Conservation (phyloP, 2,888 invertebrate genomes). For the Caenorhabditis virilis region DNA sequence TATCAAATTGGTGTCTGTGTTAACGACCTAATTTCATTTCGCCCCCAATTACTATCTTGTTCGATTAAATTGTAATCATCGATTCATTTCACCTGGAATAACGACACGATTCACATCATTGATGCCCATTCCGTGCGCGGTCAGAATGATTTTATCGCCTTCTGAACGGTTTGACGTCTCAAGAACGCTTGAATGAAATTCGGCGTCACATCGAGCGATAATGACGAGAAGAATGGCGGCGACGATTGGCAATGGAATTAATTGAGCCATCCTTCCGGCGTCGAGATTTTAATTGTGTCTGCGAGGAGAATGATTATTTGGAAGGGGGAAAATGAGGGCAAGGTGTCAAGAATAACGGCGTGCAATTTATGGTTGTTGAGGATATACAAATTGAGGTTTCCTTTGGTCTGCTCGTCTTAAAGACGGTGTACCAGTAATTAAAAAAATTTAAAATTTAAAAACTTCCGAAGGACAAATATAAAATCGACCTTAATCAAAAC, state of each 20-base stretch:
- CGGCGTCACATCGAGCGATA: slow-evolving; percentile 6
- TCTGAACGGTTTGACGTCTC: slow-evolving; percentile 25
- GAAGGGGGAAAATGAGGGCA: no score
- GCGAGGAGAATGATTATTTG: no score
- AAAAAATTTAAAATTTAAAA: no score
- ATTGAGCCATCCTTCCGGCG: no score
- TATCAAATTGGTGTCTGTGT: neutral
- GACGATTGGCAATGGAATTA: slow-evolving; percentile 11
- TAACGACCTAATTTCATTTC: neutral
- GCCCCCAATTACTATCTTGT: neutral
- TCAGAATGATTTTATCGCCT: slow-evolving; percentile 51
- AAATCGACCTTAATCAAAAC: no score
- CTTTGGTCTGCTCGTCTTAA: no score
- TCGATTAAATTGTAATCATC: neutral
- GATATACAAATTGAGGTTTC: no score
- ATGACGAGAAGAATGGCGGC: neutral
- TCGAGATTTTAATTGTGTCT: no score
- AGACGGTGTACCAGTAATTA: no score
- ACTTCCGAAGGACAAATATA: no score
- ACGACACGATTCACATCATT: slow-evolving; percentile 57
- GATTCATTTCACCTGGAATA: slow-evolving; percentile 55
- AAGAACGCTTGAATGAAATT: slow-evolving; percentile 24
- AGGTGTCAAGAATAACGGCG: no score
- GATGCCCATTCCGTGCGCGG: slow-evolving; percentile 64
- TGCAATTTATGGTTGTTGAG: no score